A percentile compares a stretch with the other conserved stretches of the same genome.
phyloP scores from a whole-genome alignment of 2,888 invertebrate genomes.

The Eudemis profundana region DNA sequence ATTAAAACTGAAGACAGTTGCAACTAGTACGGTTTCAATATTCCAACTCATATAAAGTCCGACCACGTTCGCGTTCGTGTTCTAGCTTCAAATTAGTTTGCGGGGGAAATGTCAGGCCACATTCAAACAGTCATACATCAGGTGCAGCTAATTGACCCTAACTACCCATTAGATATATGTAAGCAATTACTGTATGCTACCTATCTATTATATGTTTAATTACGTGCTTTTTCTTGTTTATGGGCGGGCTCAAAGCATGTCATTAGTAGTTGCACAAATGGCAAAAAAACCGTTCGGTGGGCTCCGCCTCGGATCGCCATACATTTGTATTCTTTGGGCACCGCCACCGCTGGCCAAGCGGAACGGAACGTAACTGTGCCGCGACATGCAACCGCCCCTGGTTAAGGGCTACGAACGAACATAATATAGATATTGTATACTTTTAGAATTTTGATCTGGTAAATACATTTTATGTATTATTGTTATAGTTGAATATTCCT shows the following conservation, averaged over 20 bases:
- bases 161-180: constrained; percentile 43
- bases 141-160: constrained; percentile 39
- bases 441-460: constrained; percentile 25
- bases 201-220: constrained; percentile 44
- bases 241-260: constrained; percentile 61
- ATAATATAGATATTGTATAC: constrained; percentile 3
- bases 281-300: constrained; percentile 61
- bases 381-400: constrained; percentile 61
- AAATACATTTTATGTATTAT: no score
- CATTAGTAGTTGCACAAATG: constrained; percentile 66
- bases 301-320: constrained; percentile 59
- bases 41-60: constrained; percentile 26
- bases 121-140: constrained; percentile 37
- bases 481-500: no score
- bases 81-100: constrained; percentile 22
- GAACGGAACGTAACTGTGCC: constrained; percentile 62
- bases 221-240: constrained; percentile 47
- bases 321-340: constrained; percentile 64
- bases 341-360: constrained; percentile 46
- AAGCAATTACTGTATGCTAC: constrained; percentile 38
- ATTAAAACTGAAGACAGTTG: constrained; percentile 43
- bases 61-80: constrained; percentile 28
- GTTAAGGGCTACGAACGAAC: constrained; percentile 21
- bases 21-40: constrained; percentile 60
- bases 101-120: constrained; percentile 35